Evolutionary conservation across 2,797 vertebrate genomes (phyloP).

Genomic region (Nasua narica): DNA sequence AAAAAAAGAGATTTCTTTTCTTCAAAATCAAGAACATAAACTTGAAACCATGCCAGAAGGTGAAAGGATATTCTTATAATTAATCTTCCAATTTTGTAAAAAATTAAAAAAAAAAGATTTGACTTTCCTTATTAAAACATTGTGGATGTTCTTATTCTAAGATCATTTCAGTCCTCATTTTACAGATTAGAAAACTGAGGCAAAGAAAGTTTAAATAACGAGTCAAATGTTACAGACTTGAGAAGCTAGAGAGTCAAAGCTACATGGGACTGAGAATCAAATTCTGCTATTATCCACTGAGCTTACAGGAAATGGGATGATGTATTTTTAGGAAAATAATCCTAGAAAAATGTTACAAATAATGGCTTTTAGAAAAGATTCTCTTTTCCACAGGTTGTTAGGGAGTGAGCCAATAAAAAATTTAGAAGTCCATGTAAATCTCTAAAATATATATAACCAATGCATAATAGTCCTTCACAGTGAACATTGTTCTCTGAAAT

Average conservation of each 20-base stretch:
- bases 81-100: neutral
- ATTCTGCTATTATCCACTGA: neutral
- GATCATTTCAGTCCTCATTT: neutral
- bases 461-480: neutral
- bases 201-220: neutral
- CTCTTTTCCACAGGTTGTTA: neutral
- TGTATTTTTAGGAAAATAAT: neutral
- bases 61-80: neutral
- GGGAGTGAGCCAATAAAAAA: neutral
- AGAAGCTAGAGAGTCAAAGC: neutral
- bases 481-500: constrained; percentile 30
- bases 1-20: neutral
- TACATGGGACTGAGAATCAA: neutral
- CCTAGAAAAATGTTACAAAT: neutral
- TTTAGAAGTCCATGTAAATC: neutral
- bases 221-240: neutral
- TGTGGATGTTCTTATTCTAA: neutral
- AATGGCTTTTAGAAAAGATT: neutral
- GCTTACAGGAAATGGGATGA: neutral
- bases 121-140: neutral
- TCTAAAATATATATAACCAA: neutral
- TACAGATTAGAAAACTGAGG: neutral
- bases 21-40: constrained; percentile 5
- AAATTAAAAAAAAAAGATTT: neutral
- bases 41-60: neutral